Conservation (phyloP, 1,140 invertebrate genomes). For the Formica selysi region DNA sequence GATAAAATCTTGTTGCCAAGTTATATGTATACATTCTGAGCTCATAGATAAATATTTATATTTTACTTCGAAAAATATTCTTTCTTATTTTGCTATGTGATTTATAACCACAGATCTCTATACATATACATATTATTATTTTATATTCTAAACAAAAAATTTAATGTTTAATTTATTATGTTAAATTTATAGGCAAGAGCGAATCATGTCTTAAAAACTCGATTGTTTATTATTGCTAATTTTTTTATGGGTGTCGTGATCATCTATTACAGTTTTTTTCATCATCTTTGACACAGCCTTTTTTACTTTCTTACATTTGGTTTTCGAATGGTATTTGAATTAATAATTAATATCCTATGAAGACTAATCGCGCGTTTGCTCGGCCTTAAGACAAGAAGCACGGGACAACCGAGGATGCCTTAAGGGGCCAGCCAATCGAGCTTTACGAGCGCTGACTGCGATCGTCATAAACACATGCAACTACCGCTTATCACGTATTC, state of each 20-base stretch:
- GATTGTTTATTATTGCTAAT: neutral
- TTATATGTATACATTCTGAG: neutral
- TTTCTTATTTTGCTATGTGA: neutral
- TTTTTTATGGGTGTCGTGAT: neutral
- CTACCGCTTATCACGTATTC: conserved; percentile 71
- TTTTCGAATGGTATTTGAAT: neutral
- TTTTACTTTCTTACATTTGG: neutral
- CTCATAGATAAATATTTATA: neutral
- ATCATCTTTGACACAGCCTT: neutral
- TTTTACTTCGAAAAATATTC: neutral
- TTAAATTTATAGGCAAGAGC: neutral
- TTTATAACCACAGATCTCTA: neutral
- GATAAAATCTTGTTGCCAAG: neutral
- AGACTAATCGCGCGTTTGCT: neutral
- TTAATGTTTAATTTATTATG: neutral
- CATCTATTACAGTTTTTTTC: neutral
- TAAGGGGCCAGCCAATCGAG: conserved; percentile 69
- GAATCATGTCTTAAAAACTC: neutral
- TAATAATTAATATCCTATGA: conserved; percentile 5
- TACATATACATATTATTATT: neutral
- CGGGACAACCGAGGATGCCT: conserved; percentile 62
- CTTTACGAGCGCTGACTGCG: conserved; percentile 69
- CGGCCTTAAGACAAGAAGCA: conserved; percentile 60
- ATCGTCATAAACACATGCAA: conserved; percentile 77
- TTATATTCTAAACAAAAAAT: neutral